Conservation (phyloP, 1,140 invertebrate species). For the Cydia splendana region DNA sequence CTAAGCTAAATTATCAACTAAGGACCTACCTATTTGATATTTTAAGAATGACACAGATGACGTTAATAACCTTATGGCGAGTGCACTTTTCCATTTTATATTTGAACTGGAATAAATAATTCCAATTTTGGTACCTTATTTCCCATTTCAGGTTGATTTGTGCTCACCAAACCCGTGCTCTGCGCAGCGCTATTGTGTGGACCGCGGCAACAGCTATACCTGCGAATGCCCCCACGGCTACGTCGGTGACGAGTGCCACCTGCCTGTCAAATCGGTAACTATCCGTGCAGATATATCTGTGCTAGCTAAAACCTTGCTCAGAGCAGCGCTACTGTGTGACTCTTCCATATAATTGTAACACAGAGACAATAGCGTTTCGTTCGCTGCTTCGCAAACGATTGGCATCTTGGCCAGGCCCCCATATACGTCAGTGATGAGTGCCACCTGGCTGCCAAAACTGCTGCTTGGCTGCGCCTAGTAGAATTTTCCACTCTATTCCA, state of each 20-base stretch:
- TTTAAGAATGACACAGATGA: too few species aligned
- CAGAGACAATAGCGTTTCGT: too few species aligned
- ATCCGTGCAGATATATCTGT: slow-evolving; percentile 83
- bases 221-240: slow-evolving; percentile 87
- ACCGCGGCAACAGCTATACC: slow-evolving; percentile 85
- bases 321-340: slow-evolving; percentile 82
- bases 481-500: too few species aligned
- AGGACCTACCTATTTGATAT: too few species aligned
- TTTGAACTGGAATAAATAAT: too few species aligned
- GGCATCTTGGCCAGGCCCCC: too few species aligned
- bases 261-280: slow-evolving; percentile 68
- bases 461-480: too few species aligned
- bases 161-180: slow-evolving; percentile 86
- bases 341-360: too few species aligned
- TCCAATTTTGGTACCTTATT: slow-evolving; percentile 25
- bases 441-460: slow-evolving; percentile 60
- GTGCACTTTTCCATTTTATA: too few species aligned
- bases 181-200: slow-evolving; percentile 83
- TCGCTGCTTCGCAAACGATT: too few species aligned
- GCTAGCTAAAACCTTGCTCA: slow-evolving; percentile 85
- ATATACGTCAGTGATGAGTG: slow-evolving; percentile 83
- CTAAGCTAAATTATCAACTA: too few species aligned
- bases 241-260: slow-evolving; percentile 83
- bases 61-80: too few species aligned
- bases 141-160: slow-evolving; percentile 82